phyloP scores from a whole-genome alignment of 2,888 invertebrate genomes.

The Stenoptilia bipunctidactyla region DNA sequence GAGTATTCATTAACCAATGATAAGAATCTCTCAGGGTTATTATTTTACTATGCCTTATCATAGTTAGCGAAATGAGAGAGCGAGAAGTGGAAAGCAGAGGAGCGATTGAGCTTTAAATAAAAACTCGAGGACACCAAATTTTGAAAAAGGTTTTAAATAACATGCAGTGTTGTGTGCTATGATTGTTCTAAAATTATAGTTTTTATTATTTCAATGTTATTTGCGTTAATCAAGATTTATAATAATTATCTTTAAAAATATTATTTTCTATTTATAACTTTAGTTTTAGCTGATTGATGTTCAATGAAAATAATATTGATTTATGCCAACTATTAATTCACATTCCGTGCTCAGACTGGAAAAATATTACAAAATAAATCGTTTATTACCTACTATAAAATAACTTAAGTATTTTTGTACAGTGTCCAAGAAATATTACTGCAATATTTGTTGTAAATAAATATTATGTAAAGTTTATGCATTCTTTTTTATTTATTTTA shows the following conservation, averaged over 20 bases:
- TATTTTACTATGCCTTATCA: too few relatives aligned
- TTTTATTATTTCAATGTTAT: constrained; percentile 14
- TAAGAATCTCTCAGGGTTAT: too few relatives aligned
- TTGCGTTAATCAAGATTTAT: constrained; percentile 10
- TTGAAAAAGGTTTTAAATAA: too few relatives aligned
- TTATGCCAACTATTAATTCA: constrained; percentile 9
- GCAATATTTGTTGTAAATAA: constrained; percentile 60
- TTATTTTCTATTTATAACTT: background rate
- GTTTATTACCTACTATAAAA: constrained; percentile 20
- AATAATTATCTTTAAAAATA: background rate
- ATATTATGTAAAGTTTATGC: constrained; percentile 29
- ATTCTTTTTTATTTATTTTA: too few relatives aligned
- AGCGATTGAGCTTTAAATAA: too few relatives aligned
- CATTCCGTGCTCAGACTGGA: constrained; percentile 41
- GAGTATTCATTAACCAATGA: too few relatives aligned
- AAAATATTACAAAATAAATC: constrained; percentile 12
- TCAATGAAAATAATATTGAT: background rate
- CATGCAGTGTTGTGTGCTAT: constrained; percentile 21
- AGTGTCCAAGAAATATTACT: constrained; percentile 37
- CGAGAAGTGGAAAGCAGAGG: too few relatives aligned
- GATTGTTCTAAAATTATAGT: constrained; percentile 16
- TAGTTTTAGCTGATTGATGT: too few relatives aligned
- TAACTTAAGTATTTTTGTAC: constrained; percentile 49
- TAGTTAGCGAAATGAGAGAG: too few relatives aligned
- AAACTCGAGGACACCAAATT: too few relatives aligned